Evolutionary conservation across 2,888 invertebrate genomes (phyloP), one percentile per base, ranked within the genome.

Genomic region (Chouioia cunea): DNA sequence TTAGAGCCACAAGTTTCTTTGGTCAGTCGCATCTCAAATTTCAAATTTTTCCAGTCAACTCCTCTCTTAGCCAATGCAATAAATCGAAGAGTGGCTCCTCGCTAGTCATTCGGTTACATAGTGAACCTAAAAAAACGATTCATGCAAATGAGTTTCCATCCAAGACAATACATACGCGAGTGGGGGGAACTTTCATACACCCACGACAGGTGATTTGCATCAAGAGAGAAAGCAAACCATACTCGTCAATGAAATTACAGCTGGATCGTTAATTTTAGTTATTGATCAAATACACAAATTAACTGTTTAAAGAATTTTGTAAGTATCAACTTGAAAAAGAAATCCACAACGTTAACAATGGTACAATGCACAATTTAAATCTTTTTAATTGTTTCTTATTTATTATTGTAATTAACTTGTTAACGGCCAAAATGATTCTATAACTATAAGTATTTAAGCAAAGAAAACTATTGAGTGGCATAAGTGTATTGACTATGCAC

Each of bases 101-200:
- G 46, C 56, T 15, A 57, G n/a, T 57, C 46, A 44, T 52, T 56
- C 44, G 27, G 36, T 36, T 36, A 36, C 10, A 36, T 36, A 6
- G 27, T 36, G 4, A 36, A 36, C 12, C 36, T 57, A 16, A 22
- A 69, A 20, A n/a, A 57, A 57, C 62, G 20, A 46, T 14, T 10
- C 53, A 53, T 27, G 52, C 22, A 46, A 53, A 59, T 69, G 22
- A 57, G 62, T 48, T 50, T 16, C 36, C 57, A 27, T 44, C 57
- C 52, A 44, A 65, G 18, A 52, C 43, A 62, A 58, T 47, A 50
- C 14, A 50, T 14, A 12, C 16, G 46, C n/a, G 20, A 57, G 67
- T 73, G 52, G 70, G 70, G 60, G 44, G 59, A 73, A 58, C 70
- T 67, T 73, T 70, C 66, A 59, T 67, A 59, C 67, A 12, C 70